These are phyloP conservation scores for Pheosia tremula DNA, from an alignment of 2,888 invertebrate species.

Conservation along the genomic window DNA sequence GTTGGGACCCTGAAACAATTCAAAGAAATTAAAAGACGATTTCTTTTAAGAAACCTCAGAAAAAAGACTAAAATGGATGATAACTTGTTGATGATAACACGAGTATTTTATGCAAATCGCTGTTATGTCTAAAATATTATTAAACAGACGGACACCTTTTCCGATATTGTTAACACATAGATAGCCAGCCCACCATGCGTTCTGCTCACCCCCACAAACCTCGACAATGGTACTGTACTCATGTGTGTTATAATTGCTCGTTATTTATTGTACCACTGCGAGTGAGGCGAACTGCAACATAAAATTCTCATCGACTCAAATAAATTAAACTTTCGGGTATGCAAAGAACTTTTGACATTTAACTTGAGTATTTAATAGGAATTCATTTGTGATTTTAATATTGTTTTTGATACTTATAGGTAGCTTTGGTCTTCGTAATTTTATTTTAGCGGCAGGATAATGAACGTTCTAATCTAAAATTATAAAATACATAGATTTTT, in stretches of 20 bases:
- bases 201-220: constrained; percentile 55
- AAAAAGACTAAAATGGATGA: no score
- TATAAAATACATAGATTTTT: no score
- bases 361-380: constrained; percentile 12
- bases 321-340: constrained; percentile 32
- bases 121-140: no score
- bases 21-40: no score
- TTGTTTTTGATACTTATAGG: no score
- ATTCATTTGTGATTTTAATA: constrained; percentile 10
- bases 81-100: no score
- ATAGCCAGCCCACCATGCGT: constrained; percentile 47
- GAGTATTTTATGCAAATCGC: no score
- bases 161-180: background rate
- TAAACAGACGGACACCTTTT: background rate
- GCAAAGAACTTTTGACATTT: constrained; percentile 14
- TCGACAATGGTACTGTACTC: constrained; percentile 53
- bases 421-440: no score
- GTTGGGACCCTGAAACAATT: no score
- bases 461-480: no score
- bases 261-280: constrained; percentile 62
- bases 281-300: constrained; percentile 46
- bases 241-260: constrained; percentile 67
- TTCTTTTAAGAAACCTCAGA: no score
- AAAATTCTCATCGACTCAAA: constrained; percentile 39
- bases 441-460: no score